Evolutionary conservation across 2,797 vertebrate genomes (phyloP).

Genomic region (Chrosomus eos): DNA sequence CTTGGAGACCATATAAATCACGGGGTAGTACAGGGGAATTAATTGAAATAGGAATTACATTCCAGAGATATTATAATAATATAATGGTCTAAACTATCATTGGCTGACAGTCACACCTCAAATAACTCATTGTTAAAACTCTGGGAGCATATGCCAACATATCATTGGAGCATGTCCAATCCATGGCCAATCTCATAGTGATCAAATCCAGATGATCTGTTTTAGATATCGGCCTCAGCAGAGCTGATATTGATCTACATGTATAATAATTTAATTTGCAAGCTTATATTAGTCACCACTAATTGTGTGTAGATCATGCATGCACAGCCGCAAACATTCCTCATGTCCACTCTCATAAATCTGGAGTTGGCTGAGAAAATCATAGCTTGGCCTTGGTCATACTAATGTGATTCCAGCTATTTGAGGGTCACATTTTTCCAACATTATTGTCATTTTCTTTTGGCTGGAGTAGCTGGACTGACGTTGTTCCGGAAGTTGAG

Average conservation of each 20-base stretch:
- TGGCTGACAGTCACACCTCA: conserved; percentile 70
- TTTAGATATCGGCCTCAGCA: conserved; percentile 26
- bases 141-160: conserved; percentile 74
- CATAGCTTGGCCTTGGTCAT: conserved; percentile 60
- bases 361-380: conserved; percentile 60
- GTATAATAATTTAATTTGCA: conserved; percentile 29
- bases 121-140: conserved; percentile 75
- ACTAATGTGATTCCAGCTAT: conserved; percentile 56
- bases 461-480: conserved; percentile 6
- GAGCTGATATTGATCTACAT: conserved; percentile 30
- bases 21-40: conserved; percentile 62
- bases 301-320: conserved; percentile 56
- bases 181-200: neutral
- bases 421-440: conserved; percentile 46
- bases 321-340: conserved; percentile 67
- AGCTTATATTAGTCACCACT: conserved; percentile 45
- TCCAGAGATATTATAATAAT: conserved; percentile 71
- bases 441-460: conserved; percentile 37
- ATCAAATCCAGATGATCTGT: conserved; percentile 19
- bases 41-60: conserved; percentile 71
- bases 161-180: conserved; percentile 64
- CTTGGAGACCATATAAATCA: conserved; percentile 58
- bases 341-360: conserved; percentile 65
- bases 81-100: conserved; percentile 68
- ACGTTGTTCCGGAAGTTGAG: conserved; percentile 5